These are phyloP conservation scores for Eudasyphora cyanicolor DNA, from an alignment of 2,888 invertebrate genomes.

Conservation along the genomic window DNA sequence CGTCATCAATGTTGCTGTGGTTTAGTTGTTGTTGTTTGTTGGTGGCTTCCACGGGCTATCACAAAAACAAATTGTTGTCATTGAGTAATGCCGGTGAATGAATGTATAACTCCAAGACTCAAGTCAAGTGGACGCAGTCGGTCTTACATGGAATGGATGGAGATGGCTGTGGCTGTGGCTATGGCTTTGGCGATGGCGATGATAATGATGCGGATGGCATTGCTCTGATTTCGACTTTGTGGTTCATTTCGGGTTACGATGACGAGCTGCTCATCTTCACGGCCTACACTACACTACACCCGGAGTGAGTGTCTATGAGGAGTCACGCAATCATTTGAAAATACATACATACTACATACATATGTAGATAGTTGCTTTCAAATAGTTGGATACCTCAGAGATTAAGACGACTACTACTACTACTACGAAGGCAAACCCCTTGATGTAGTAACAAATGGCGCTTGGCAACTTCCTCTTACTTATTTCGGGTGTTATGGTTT, in stretches of 20 bases:
- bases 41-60: slow-evolving; percentile 27
- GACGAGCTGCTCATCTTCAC: background rate
- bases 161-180: too few species aligned
- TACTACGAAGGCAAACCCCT: slow-evolving; percentile 23
- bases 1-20: background rate
- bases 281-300: background rate
- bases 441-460: slow-evolving; percentile 39
- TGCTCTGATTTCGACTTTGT: slow-evolving; percentile 21
- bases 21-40: slow-evolving; percentile 13
- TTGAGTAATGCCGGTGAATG: slow-evolving; percentile 33
- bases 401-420: background rate
- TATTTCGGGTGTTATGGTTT: background rate
- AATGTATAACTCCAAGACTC: background rate
- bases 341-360: too few species aligned
- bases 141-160: background rate
- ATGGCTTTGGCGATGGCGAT: too few species aligned
- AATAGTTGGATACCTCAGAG: background rate
- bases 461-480: slow-evolving; percentile 48
- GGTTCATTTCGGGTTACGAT: background rate
- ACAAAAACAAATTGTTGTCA: slow-evolving; percentile 42
- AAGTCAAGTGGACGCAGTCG: slow-evolving; percentile 51
- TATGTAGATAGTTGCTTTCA: background rate
- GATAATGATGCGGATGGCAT: too few species aligned
- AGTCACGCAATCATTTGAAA: slow-evolving; percentile 41
- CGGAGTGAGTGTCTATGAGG: slow-evolving; percentile 68